Conservation (phyloP, 2,888 invertebrate genomes). For the Polydesmus complanatus region DNA sequence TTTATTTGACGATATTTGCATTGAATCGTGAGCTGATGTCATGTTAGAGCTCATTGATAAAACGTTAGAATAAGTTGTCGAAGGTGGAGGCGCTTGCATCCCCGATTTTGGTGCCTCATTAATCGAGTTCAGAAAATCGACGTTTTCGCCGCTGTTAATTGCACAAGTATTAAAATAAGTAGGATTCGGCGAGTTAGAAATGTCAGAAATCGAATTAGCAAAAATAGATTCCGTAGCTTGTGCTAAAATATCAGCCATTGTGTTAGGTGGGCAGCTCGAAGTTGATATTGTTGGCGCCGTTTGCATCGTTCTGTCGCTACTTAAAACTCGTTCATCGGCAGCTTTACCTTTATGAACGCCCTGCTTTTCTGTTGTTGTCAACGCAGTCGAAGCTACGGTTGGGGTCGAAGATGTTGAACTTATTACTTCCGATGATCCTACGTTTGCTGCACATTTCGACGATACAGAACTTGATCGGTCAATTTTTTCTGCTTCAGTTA, state of each 20-base stretch:
- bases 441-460: too few species aligned
- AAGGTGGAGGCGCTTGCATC: neutral
- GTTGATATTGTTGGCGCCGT: too few species aligned
- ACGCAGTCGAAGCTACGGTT: neutral
- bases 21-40: neutral
- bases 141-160: neutral
- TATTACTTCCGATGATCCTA: too few species aligned
- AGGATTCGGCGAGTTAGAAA: conserved; percentile 19
- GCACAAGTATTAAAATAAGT: conserved; percentile 27
- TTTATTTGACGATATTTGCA: neutral
- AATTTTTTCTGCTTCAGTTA: too few species aligned
- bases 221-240: conserved; percentile 35
- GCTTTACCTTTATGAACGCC: too few species aligned
- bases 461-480: too few species aligned
- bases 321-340: too few species aligned
- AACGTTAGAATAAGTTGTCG: neutral
- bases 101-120: neutral
- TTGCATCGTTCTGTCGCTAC: too few species aligned
- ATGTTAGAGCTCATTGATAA: neutral
- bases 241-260: conserved; percentile 29
- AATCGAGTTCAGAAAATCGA: neutral
- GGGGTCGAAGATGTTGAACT: neutral
- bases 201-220: conserved; percentile 15
- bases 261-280: conserved; percentile 3
- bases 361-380: neutral